Evolutionary conservation across 2,113 vertebrate genomes (phyloP), one percentile per base, ranked within the genome.

Genomic region (Grammomys dolichurus): DNA sequence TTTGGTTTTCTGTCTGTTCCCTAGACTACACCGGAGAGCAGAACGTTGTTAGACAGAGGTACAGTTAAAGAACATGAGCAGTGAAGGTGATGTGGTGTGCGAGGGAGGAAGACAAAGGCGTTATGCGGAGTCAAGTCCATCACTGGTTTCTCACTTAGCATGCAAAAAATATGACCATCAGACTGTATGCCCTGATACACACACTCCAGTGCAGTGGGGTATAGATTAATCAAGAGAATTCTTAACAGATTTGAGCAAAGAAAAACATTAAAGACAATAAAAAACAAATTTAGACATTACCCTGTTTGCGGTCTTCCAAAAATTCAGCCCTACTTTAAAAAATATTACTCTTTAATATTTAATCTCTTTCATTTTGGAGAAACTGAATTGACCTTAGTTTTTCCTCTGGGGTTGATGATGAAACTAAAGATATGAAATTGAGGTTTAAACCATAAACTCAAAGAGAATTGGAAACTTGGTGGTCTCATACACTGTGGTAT

Each of bases 331-430:
- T 48, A 10, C 33, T 36, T 81, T 91, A 91, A 40, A 86, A 46
- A 73, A 73, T 86, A 13, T 73, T 93, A 11, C 36, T 89, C 31
- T 80, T 65, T 67, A 93, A 46, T 86, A 46, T 69, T 95, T 92
- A 70, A 88, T 89, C 75, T 91, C 31, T 72, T 63, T 73, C 31
- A 60, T 69, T 60, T 51, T n/a, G 48, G 40, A 92, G 43, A 93
- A 92, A 82, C 10, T 48, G 33, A 36, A 81, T 69, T 63, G 51
- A 58, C 67, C 70, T 91, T 63, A 77, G 48, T 46, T 96, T 92
- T 69, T 56, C 43, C 31, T 22, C 69, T 93, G 73, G 36, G 19
- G 40, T 75, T 5, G 7, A 16, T 88, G 43, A 56, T 22, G 26
- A 84, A 88, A 92, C 86, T 20, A 69, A 88, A 36, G 22, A 12